Conservation (phyloP, 2,797 vertebrate species). For the Gadopsis marmoratus region DNA sequence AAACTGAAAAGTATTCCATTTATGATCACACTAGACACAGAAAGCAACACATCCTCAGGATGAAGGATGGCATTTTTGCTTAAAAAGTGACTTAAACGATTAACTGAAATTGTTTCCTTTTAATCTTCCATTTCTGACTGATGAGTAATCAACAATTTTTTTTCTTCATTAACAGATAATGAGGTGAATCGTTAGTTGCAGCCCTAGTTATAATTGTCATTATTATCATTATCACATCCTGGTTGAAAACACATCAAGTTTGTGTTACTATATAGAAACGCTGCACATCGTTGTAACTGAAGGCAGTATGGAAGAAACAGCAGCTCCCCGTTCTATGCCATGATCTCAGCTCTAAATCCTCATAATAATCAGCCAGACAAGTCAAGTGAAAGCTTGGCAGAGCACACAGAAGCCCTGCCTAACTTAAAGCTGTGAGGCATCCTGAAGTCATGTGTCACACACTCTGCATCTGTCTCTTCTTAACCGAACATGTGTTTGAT, state of each 20-base stretch:
- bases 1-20: background rate
- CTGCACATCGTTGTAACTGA: background rate
- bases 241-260: background rate
- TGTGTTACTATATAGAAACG: background rate
- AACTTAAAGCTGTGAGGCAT: conserved; percentile 14
- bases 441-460: conserved; percentile 18
- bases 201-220: background rate
- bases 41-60: background rate
- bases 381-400: conserved; percentile 56
- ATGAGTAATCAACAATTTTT: background rate
- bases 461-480: conserved; percentile 33
- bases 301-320: background rate
- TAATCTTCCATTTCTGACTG: background rate
- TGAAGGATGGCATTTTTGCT: background rate
- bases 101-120: background rate
- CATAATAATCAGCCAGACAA: conserved; percentile 49
- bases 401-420: conserved; percentile 15
- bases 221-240: background rate
- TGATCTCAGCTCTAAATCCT: conserved; percentile 44
- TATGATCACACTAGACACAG: background rate
- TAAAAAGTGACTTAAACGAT: background rate
- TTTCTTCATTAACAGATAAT: background rate
- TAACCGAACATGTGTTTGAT: conserved; percentile 11
- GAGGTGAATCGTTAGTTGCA: background rate
- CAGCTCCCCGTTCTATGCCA: background rate